Evolutionary conservation across 2,113 vertebrate genomes (phyloP).

Genomic region (Poeciliopsis prolifica): DNA sequence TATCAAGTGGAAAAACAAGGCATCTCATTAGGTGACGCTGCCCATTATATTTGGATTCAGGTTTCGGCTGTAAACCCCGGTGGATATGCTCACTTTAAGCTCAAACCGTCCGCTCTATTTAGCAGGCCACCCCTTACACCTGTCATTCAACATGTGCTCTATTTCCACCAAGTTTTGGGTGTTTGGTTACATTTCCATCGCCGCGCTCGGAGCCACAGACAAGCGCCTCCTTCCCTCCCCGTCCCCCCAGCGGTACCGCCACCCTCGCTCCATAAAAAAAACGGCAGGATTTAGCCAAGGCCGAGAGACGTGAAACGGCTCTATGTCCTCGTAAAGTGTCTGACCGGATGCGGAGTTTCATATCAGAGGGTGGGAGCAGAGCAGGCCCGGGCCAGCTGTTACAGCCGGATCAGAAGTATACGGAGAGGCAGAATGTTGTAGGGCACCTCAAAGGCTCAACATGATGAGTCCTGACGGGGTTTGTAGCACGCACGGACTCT

Average conservation of each 20-base stretch:
- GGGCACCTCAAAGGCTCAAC: conserved; percentile 39
- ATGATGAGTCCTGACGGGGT: conserved; percentile 14
- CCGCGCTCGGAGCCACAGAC: conserved; percentile 23
- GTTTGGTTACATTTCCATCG: conserved; percentile 74
- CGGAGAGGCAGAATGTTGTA: conserved; percentile 71
- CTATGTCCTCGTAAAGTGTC: conserved; percentile 77
- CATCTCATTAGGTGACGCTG: conserved; percentile 27
- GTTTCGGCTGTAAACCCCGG: conserved; percentile 41
- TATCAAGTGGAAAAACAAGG: neutral
- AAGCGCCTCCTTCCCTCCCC: conserved; percentile 13
- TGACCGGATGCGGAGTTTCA: conserved; percentile 73
- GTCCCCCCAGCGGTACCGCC: conserved; percentile 25
- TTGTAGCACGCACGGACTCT: too few species aligned
- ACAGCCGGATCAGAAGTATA: conserved; percentile 36
- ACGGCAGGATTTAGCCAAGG: conserved; percentile 65
- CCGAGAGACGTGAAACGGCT: conserved; percentile 60
- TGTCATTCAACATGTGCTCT: conserved; percentile 74
- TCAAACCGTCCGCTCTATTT: conserved; percentile 42
- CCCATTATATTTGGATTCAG: conserved; percentile 32
- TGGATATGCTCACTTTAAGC: conserved; percentile 40
- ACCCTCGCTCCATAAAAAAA: conserved; percentile 56
- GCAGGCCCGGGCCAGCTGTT: conserved; percentile 70
- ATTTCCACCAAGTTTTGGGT: conserved; percentile 67
- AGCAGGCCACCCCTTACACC: conserved; percentile 68
- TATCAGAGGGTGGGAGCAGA: conserved; percentile 61